Percentiles rank a stretch among this genome's conserved stretches.
These are phyloP conservation scores for Macrophya alboannulata DNA, from an alignment of 2,888 invertebrate species.

Conservation along the genomic window DNA sequence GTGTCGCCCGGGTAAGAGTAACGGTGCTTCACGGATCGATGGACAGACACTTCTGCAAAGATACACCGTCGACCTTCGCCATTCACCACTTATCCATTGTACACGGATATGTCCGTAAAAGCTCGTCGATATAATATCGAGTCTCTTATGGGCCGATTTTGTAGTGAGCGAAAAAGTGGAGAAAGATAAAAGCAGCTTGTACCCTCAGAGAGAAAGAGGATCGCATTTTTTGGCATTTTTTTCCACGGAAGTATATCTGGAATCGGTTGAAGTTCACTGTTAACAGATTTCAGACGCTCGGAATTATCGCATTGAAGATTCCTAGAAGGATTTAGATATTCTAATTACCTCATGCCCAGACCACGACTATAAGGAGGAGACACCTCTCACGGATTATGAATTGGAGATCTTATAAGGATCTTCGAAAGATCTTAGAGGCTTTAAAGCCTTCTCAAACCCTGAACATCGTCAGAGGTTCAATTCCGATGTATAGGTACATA, in stretches of 20 bases:
- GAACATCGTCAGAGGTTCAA: neutral
- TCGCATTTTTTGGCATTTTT: neutral
- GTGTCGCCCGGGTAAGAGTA: conserved; percentile 22
- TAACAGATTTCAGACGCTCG: neutral
- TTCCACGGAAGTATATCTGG: neutral
- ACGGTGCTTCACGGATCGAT: conserved; percentile 53
- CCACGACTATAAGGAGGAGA: neutral
- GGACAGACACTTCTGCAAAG: conserved; percentile 30
- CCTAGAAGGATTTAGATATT: conserved; percentile 40
- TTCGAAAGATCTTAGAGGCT: conserved; percentile 20
- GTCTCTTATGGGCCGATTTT: conserved; percentile 1
- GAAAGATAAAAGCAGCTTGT: neutral
- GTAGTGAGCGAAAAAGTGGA: neutral
- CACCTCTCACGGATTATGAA: conserved; percentile 35
- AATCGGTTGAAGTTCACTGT: neutral
- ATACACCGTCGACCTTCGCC: conserved; percentile 41
- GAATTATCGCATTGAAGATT: neutral
- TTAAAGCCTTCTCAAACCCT: conserved; percentile 2
- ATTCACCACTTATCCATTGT: conserved; percentile 21
- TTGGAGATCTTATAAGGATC: neutral
- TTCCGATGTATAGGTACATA: neutral
- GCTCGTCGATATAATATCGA: conserved; percentile 20
- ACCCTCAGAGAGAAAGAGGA: neutral
- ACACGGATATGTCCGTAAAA: neutral
- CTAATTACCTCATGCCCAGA: neutral